Percentiles rank a stretch among this genome's conserved stretches.
phyloP scores from a whole-genome alignment of 2,113 vertebrate genomes.

The Machaerirhynchus nigripectus region DNA sequence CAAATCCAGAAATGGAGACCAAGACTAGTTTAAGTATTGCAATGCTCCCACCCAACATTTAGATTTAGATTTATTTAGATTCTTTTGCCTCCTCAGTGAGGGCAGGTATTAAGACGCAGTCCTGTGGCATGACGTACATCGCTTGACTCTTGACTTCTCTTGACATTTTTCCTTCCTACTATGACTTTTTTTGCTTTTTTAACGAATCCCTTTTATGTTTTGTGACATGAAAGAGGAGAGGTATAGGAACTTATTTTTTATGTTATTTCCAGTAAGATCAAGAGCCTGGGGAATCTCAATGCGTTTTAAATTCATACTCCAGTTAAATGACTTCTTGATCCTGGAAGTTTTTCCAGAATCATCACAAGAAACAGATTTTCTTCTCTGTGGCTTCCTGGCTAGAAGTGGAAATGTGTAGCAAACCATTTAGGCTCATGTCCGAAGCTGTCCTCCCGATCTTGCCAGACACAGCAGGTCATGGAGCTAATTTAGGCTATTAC shows the following conservation, averaged over 20 bases:
- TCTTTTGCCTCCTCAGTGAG: background rate
- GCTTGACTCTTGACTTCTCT: background rate
- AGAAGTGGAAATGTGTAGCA: background rate
- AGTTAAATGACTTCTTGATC: background rate
- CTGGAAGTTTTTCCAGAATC: background rate
- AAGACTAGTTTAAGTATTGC: background rate
- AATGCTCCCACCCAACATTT: background rate
- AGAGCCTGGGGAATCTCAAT: background rate
- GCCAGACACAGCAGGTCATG: background rate
- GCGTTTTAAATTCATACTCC: background rate
- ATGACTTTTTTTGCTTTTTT: background rate
- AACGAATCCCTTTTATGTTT: background rate
- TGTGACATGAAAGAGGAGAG: background rate
- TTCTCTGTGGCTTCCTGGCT: background rate
- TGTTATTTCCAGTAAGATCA: background rate
- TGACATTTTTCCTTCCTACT: background rate
- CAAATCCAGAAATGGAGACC: background rate
- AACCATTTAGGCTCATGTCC: background rate
- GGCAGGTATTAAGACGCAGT: background rate
- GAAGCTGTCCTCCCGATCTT: background rate
- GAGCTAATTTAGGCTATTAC: background rate
- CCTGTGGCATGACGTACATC: background rate
- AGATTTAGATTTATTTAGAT: background rate
- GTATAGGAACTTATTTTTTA: background rate
- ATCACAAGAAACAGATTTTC: background rate